A percentile compares a stretch with the other conserved stretches of the same genome.
These are phyloP conservation scores for Elachura formosa DNA, from an alignment of 2,113 vertebrate genomes.

Conservation along the genomic window DNA sequence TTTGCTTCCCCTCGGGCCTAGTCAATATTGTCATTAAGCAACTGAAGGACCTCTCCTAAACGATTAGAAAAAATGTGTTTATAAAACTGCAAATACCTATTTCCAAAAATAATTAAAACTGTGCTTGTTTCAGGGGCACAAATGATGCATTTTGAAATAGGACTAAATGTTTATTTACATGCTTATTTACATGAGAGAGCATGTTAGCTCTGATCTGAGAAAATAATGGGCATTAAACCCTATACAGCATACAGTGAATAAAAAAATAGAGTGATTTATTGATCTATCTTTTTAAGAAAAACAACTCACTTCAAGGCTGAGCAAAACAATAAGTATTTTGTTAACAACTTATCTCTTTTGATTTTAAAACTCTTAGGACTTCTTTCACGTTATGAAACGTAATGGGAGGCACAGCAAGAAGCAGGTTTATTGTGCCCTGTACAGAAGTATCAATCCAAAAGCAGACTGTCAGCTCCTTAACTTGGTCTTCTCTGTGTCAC, in stretches of 20 bases:
- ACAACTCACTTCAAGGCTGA: background rate
- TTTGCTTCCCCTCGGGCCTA: background rate
- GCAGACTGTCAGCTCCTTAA: background rate
- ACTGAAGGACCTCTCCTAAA: background rate
- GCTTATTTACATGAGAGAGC: constrained; percentile 12
- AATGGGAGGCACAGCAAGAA: background rate
- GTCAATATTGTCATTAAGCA: background rate
- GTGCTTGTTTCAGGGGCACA: background rate
- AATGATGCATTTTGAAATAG: background rate
- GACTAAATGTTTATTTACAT: constrained; percentile 29
- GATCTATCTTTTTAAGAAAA: background rate
- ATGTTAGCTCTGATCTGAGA: background rate
- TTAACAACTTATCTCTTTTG: background rate
- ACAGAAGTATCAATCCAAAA: background rate
- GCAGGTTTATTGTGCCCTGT: background rate
- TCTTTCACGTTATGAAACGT: background rate
- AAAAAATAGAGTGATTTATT: background rate
- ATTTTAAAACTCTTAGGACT: background rate
- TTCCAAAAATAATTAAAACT: background rate
- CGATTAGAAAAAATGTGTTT: background rate
- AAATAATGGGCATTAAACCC: background rate
- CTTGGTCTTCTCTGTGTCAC: background rate
- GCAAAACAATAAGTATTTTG: background rate
- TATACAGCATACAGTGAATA: background rate
- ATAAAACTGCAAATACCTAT: background rate